Conservation (phyloP, 2,888 invertebrate species). For the Cerceris ruficornis region DNA sequence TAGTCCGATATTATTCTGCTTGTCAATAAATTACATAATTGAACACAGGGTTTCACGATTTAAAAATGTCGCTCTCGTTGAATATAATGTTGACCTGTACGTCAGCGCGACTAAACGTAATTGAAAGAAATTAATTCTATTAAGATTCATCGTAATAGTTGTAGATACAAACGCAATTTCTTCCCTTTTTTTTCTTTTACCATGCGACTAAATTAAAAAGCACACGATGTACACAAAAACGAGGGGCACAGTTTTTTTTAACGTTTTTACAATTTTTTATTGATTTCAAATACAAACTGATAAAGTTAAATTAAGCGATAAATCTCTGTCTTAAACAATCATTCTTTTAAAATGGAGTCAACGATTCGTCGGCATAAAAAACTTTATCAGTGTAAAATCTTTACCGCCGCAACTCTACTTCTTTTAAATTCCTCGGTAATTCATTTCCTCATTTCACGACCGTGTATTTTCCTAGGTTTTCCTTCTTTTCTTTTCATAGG, state of each 20-base stretch:
- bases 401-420: conserved; percentile 33
- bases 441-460: conserved; percentile 8
- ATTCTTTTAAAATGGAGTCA: conserved; percentile 45
- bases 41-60: too few species aligned
- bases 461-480: conserved; percentile 37
- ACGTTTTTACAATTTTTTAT: conserved; percentile 73
- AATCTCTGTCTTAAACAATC: conserved; percentile 55
- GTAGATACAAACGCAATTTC: too few species aligned
- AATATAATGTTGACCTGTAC: too few species aligned
- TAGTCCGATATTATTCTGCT: not conserved
- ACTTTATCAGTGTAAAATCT: conserved; percentile 47
- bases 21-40: not conserved
- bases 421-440: conserved; percentile 11
- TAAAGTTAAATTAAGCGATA: conserved; percentile 63
- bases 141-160: too few species aligned
- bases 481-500: conserved; percentile 13
- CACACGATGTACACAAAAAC: too few species aligned
- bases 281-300: conserved; percentile 75
- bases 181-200: too few species aligned
- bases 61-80: too few species aligned
- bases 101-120: too few species aligned
- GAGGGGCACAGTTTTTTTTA: not conserved
- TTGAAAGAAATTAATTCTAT: too few species aligned
- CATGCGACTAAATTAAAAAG: too few species aligned
- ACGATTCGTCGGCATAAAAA: conserved; percentile 48